phyloP scores from a whole-genome alignment of 2,888 invertebrate genomes.

The Cantharis nigra region DNA sequence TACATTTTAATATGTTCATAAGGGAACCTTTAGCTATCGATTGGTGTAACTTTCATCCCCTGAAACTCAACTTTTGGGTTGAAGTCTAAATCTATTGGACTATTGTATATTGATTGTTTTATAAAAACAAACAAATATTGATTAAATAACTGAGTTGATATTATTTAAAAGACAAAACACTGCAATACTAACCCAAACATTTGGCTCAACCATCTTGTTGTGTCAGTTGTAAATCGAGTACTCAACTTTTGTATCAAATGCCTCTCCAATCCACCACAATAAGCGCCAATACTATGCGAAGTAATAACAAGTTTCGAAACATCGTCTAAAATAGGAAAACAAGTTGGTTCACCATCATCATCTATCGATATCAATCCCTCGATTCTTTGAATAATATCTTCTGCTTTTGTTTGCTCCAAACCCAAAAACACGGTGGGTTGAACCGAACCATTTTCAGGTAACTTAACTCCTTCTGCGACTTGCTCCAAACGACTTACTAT shows the following conservation, averaged over 20 bases:
- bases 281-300: slow-evolving; percentile 87
- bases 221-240: slow-evolving; percentile 81
- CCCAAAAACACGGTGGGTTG: slow-evolving; percentile 52
- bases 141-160: background rate
- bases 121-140: background rate
- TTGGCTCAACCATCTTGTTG: slow-evolving; percentile 85
- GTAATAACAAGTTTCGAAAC: slow-evolving; percentile 71
- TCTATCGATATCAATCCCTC: slow-evolving; percentile 66
- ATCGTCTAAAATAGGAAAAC: slow-evolving; percentile 66
- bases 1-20: too few species aligned
- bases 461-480: slow-evolving; percentile 49
- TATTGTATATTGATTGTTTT: background rate
- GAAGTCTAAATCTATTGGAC: too few species aligned
- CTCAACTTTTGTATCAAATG: slow-evolving; percentile 79
- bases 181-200: slow-evolving; percentile 71
- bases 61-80: too few species aligned
- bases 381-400: slow-evolving; percentile 65
- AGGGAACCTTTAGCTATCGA: too few species aligned
- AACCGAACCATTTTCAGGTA: slow-evolving; percentile 40
- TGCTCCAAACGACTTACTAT: slow-evolving; percentile 56
- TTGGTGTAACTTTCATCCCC: too few species aligned
- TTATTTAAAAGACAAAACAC: background rate
- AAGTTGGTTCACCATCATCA: slow-evolving; percentile 65
- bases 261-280: slow-evolving; percentile 81
- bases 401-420: slow-evolving; percentile 53